phyloP scores from a whole-genome alignment of 2,797 vertebrate genomes.

The Acipenser ruthenus region DNA sequence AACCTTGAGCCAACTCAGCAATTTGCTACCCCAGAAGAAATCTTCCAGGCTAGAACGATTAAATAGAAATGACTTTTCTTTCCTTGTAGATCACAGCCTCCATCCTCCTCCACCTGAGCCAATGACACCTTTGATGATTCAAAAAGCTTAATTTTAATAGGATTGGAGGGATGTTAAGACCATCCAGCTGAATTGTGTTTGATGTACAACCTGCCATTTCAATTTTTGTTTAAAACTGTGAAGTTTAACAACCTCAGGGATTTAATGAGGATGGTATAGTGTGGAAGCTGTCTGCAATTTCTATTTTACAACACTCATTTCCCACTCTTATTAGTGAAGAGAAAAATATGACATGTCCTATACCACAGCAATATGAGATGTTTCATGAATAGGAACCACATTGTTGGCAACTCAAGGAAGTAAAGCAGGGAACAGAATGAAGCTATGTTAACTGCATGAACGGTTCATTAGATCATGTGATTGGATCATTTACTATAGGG shows the following conservation, averaged over 20 bases:
- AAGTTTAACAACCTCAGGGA: not conserved
- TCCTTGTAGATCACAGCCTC: slow-evolving; percentile 1
- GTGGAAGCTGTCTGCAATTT: not conserved
- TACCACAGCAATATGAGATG: not conserved
- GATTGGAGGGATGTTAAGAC: not conserved
- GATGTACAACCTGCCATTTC: slow-evolving; percentile 4
- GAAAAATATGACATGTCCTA: not conserved
- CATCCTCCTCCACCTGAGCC: slow-evolving; percentile 1
- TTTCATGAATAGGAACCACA: not conserved
- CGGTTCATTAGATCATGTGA: too few species aligned
- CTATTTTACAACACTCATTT: not conserved
- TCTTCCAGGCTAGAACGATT: not conserved
- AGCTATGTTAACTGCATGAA: too few species aligned
- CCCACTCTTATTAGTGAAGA: not conserved
- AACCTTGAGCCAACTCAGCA: not conserved
- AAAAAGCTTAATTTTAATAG: not conserved
- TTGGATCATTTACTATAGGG: too few species aligned
- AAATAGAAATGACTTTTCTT: not conserved
- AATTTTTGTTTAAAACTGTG: not conserved
- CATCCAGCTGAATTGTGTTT: not conserved
- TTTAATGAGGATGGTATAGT: not conserved
- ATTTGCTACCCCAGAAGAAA: not conserved
- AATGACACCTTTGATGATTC: slow-evolving; percentile 2
- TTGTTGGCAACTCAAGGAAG: too few species aligned
- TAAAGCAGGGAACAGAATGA: too few species aligned